A percentile compares a stretch with the other conserved stretches of the same genome.
Conservation (phyloP, 2,113 vertebrate species). For the Paramisgurnus dabryanus region DNA sequence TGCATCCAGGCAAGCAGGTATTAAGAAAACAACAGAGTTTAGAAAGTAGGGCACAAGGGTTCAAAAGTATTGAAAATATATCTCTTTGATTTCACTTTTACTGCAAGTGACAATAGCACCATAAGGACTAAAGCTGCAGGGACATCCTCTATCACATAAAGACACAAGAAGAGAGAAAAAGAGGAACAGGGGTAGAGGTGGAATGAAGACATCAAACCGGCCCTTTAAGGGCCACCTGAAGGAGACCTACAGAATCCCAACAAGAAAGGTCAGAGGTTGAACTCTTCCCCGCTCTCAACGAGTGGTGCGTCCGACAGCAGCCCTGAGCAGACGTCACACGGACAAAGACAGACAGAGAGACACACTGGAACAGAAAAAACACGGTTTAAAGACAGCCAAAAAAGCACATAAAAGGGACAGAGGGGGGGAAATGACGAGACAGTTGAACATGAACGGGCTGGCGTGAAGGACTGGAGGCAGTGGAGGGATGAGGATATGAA, state of each 20-base stretch:
- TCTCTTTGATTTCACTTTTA: constrained; percentile 62
- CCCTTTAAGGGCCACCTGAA: constrained; percentile 64
- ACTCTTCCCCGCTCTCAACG: constrained; percentile 63
- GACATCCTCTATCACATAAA: constrained; percentile 8
- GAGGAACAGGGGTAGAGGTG: constrained; percentile 54
- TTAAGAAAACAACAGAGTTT: constrained; percentile 22
- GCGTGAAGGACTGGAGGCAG: constrained; percentile 60
- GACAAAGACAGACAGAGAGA: constrained; percentile 74
- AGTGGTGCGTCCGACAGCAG: constrained; percentile 54
- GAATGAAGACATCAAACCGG: constrained; percentile 60
- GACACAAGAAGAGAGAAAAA: constrained; percentile 13
- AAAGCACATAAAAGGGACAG: constrained; percentile 56
- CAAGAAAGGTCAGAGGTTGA: constrained; percentile 68
- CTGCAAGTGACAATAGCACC: constrained; percentile 36
- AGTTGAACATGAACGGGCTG: constrained; percentile 54
- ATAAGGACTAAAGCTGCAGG: constrained; percentile 38
- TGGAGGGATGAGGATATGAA: constrained; percentile 60
- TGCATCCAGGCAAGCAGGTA: constrained; percentile 54
- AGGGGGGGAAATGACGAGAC: constrained; percentile 58
- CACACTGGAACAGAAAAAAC: constrained; percentile 78
- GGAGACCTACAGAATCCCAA: constrained; percentile 57
- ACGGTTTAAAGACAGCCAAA: constrained; percentile 71
- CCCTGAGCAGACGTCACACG: constrained; percentile 57
- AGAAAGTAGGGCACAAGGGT: background rate
- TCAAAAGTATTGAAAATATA: constrained; percentile 53